These are phyloP conservation scores for Enteromius fasciolatus DNA, from an alignment of 2,797 vertebrate genomes.

Conservation along the genomic window DNA sequence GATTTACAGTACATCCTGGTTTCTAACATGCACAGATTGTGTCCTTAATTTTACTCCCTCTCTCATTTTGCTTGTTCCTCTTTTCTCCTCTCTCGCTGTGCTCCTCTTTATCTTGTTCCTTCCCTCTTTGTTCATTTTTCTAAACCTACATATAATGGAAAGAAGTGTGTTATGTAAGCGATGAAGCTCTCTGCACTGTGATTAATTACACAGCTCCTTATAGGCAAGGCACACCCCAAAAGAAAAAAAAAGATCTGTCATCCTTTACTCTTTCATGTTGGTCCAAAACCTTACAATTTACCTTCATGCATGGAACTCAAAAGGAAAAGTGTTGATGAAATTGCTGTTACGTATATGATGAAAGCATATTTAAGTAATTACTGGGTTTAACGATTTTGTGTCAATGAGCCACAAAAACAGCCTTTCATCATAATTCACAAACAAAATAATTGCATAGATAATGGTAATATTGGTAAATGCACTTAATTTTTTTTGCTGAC, in stretches of 20 bases:
- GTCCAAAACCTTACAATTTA: not conserved
- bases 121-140: conserved; percentile 25
- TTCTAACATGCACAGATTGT: not conserved
- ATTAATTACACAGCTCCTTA: conserved; percentile 25
- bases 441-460: not conserved
- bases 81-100: not conserved
- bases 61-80: not conserved
- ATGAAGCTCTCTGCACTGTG: conserved; percentile 24
- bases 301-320: not conserved
- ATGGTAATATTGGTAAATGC: not conserved
- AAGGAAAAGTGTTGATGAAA: not conserved
- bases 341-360: not conserved
- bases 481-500: conserved; percentile 14
- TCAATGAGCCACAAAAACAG: not conserved
- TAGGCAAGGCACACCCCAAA: not conserved
- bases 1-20: conserved; percentile 5
- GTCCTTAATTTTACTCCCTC: not conserved
- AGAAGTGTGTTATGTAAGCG: conserved; percentile 48
- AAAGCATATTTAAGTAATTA: not conserved
- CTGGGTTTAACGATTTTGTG: not conserved
- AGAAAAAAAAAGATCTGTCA: not conserved
- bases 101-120: conserved; percentile 11
- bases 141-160: conserved; percentile 36
- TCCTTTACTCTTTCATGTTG: not conserved
- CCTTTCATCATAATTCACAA: not conserved